Evolutionary conservation across 2,113 vertebrate genomes (phyloP).

Genomic region (Cyphomyrus plagiostoma): DNA sequence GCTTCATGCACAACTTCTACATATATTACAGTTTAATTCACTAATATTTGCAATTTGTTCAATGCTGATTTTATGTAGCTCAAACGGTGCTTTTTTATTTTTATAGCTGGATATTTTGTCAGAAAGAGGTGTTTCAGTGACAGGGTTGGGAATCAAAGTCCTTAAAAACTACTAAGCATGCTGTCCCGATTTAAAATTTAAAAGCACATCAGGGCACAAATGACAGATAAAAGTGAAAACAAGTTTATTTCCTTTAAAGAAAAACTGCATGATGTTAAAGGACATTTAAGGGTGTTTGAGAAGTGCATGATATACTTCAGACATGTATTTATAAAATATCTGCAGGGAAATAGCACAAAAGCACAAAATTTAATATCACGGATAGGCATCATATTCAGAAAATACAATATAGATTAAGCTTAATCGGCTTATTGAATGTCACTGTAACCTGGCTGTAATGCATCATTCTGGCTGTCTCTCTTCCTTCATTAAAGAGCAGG

Average conservation of each 20-base stretch:
- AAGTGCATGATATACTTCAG: not conserved
- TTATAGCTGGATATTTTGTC: not conserved
- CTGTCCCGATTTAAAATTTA: not conserved
- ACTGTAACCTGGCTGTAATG: constrained; percentile 1
- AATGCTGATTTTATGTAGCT: not conserved
- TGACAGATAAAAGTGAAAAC: not conserved
- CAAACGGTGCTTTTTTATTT: not conserved
- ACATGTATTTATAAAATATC: not conserved
- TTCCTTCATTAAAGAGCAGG: not conserved
- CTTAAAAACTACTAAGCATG: not conserved
- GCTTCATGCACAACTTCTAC: not conserved
- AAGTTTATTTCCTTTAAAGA: not conserved
- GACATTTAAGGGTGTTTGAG: not conserved
- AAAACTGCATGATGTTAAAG: not conserved
- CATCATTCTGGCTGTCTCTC: not conserved
- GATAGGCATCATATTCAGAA: constrained; percentile 21
- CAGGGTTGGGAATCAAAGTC: not conserved
- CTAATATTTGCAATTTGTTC: not conserved
- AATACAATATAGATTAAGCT: constrained; percentile 19
- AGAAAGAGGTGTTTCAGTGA: not conserved
- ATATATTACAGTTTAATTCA: not conserved
- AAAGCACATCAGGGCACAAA: not conserved
- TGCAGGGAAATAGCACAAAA: not conserved
- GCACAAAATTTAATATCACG: constrained; percentile 15
- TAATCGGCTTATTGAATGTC: constrained; percentile 19